Evolutionary conservation across 2,113 vertebrate species (phyloP).

Genomic region (Boulengeromyrus knoepffleri): DNA sequence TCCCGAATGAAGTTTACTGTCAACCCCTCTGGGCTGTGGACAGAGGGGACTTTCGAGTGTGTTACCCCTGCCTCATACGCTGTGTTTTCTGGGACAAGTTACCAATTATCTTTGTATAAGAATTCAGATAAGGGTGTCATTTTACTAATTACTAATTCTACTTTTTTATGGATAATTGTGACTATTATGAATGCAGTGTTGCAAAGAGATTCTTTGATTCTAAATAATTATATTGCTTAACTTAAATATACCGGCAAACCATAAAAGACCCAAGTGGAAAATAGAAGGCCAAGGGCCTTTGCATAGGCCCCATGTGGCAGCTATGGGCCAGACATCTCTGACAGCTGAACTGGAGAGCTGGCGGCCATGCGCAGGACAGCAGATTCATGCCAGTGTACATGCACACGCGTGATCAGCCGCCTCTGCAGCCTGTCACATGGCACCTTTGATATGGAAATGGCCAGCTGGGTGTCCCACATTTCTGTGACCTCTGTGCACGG

Average conservation of each 20-base stretch:
- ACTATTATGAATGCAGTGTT: background rate
- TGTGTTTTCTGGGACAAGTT: background rate
- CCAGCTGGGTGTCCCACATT: slow-evolving; percentile 95
- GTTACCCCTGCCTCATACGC: background rate
- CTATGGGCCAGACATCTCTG: background rate
- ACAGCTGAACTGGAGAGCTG: background rate
- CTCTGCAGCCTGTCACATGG: slow-evolving; percentile 75
- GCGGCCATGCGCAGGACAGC: background rate
- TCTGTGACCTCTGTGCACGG: slow-evolving; percentile 87
- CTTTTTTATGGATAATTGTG: background rate
- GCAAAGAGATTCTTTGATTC: background rate
- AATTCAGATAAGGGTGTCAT: background rate
- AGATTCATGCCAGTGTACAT: background rate
- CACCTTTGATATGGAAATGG: slow-evolving; percentile 97
- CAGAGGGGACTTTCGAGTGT: background rate
- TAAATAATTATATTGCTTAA: background rate
- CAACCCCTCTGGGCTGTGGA: slow-evolving; percentile 4
- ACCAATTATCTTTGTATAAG: background rate
- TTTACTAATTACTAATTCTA: background rate
- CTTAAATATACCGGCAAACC: background rate
- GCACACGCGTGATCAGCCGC: slow-evolving; percentile 63
- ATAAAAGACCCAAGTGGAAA: background rate
- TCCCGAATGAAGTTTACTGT: slow-evolving; percentile 2
- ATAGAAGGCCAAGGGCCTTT: background rate
- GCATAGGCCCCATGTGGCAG: background rate